phyloP scores from a whole-genome alignment of 2,113 vertebrate species.

The Lamprologus lemairii region DNA sequence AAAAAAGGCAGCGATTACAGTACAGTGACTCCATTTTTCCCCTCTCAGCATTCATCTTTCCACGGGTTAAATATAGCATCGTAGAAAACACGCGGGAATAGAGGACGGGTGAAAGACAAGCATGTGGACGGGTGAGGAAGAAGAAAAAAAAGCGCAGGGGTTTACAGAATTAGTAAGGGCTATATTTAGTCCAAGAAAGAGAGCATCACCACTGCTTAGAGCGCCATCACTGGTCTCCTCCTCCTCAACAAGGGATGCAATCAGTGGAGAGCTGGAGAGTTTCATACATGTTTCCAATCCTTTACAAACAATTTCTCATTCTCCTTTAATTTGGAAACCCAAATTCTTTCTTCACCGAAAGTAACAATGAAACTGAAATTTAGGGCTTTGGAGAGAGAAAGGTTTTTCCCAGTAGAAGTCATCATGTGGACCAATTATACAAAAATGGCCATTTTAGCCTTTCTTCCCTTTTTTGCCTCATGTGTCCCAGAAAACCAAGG shows the following conservation, averaged over 20 bases:
- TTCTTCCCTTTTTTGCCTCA: background rate
- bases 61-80: constrained; percentile 58
- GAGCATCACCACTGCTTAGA: constrained; percentile 2
- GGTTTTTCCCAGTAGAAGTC: background rate
- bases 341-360: background rate
- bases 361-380: background rate
- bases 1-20: background rate
- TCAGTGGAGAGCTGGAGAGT: background rate
- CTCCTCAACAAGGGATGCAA: background rate
- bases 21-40: constrained; percentile 25
- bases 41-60: constrained; percentile 21
- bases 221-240: background rate
- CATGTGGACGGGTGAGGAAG: background rate
- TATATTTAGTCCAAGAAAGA: constrained; percentile 36
- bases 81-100: constrained; percentile 42
- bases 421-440: background rate
- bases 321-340: background rate
- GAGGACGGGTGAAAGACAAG: constrained; percentile 62
- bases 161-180: constrained; percentile 30
- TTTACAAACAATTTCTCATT: background rate
- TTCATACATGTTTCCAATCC: background rate
- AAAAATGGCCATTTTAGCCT: background rate
- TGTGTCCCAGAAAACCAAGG: background rate
- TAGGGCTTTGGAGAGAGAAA: background rate
- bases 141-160: background rate